Base-by-base conservation (phyloP, 2,113 vertebrate species). In the Bothrops jararaca region DNA sequence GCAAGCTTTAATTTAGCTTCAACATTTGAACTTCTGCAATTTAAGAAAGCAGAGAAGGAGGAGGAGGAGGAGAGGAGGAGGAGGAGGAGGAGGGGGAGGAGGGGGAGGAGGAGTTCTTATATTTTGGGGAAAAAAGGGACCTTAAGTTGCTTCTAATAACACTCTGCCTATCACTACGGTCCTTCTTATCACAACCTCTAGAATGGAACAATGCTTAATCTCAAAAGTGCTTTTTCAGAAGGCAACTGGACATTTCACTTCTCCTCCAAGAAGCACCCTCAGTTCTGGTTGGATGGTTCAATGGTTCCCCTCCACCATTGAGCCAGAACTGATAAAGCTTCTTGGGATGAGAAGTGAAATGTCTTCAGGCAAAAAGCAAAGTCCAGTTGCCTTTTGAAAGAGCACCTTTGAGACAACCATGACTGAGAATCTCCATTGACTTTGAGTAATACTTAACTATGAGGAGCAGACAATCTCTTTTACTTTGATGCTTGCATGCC, bases 41-140 rank as follows among this genome's bases (percentile, higher is more conserved):
- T 91, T 56, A 85, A 39, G 26, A 85, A 85, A 12, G 42, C 6
- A 45, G 2, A 69, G 26, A 15, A 22, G 13, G 1, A 22, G 5
- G 4, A 56, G 13, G 1, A 56, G 3, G 18, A 7, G 3, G 23
- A 6, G 39, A 5, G 5, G 4, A 5, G 5, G 1, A 54, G 5
- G 22, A 24, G 8, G 23, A 24, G 8, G 8, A 24, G 8, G 2
- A 24, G 8, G 2, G 24, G 2, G 7, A 58, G 39, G 39, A 39
- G 39, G 39, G 2, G 57, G 24, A 10, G 57, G 24, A 3, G 57
- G 10, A 3, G 20, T 89, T 88, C 48, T 52, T 89, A n/a, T 34
- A 48, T 53, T 54, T 88, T 23, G 4, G 0, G 15, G 5, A 12
- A 2, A 5, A 7, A n/a, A 5, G 4, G 15, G 13, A 39, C n/a